Conservation (phyloP, 2,888 invertebrate genomes). For the Neoascia interrupta region DNA sequence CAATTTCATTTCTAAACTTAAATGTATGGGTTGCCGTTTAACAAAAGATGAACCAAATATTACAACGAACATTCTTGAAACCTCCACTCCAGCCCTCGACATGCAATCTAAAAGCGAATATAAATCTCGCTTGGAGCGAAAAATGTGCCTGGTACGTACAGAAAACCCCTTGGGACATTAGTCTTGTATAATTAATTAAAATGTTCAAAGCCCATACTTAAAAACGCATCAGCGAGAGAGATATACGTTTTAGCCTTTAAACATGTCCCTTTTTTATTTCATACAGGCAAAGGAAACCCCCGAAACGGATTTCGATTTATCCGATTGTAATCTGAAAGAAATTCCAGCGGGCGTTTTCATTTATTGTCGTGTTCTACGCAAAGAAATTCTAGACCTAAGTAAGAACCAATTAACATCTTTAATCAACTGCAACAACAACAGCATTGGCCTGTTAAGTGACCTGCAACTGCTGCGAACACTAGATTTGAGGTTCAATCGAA, state of each 20-base stretch:
- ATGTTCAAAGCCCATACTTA: constrained; percentile 1
- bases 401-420: constrained; percentile 84
- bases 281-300: constrained; percentile 85
- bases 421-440: constrained; percentile 82
- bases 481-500: constrained; percentile 85
- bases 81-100: constrained; percentile 26
- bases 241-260: too few species aligned
- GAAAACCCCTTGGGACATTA: constrained; percentile 5
- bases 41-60: constrained; percentile 70
- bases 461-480: constrained; percentile 84
- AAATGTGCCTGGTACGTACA: constrained; percentile 73
- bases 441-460: constrained; percentile 86
- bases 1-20: constrained; percentile 48
- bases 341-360: constrained; percentile 90
- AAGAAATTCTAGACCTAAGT: constrained; percentile 85
- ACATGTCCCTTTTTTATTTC: too few species aligned
- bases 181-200: constrained; percentile 14
- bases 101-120: constrained; percentile 71
- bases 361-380: constrained; percentile 90
- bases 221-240: not conserved
- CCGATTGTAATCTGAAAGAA: constrained; percentile 86
- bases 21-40: constrained; percentile 74
- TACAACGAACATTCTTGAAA: constrained; percentile 38
- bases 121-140: constrained; percentile 72
- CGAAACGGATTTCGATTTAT: constrained; percentile 89